A percentile compares a stretch with the other conserved stretches of the same genome.
Conservation (phyloP, 1,140 invertebrate species). For the Drosophila sucinea region DNA sequence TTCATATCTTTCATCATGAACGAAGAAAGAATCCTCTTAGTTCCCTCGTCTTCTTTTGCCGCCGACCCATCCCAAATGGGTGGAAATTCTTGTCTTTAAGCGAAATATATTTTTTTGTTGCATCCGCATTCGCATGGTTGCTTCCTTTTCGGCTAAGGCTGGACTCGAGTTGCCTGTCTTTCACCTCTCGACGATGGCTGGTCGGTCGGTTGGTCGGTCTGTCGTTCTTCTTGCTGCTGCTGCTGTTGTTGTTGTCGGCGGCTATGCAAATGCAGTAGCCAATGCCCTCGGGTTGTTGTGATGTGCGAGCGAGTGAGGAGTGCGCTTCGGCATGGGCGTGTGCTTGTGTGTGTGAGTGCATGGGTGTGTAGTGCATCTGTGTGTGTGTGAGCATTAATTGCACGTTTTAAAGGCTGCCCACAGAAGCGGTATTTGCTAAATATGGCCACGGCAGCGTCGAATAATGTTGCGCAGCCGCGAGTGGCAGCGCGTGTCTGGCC, state of each 20-base stretch:
- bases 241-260: conserved; percentile 46
- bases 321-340: conserved; percentile 29
- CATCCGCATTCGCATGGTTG: conserved; percentile 11
- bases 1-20: conserved; percentile 13
- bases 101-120: conserved; percentile 1
- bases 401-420: conserved; percentile 77
- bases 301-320: conserved; percentile 70
- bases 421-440: conserved; percentile 81
- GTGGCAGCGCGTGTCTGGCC: conserved; percentile 67
- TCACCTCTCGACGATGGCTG: conserved; percentile 4
- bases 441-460: conserved; percentile 62
- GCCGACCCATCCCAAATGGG: background rate
- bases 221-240: background rate
- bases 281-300: conserved; percentile 83
- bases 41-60: background rate
- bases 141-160: conserved; percentile 12
- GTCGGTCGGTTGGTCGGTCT: background rate
- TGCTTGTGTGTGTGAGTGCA: conserved; percentile 25
- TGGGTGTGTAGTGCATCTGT: background rate
- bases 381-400: conserved; percentile 71
- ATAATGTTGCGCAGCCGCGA: conserved; percentile 57
- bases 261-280: conserved; percentile 83
- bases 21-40: background rate
- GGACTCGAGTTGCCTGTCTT: conserved; percentile 11
- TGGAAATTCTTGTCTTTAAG: conserved; percentile 14